Evolutionary conservation across 2,797 vertebrate species (phyloP).

Genomic region (Furcifer pardalis): DNA sequence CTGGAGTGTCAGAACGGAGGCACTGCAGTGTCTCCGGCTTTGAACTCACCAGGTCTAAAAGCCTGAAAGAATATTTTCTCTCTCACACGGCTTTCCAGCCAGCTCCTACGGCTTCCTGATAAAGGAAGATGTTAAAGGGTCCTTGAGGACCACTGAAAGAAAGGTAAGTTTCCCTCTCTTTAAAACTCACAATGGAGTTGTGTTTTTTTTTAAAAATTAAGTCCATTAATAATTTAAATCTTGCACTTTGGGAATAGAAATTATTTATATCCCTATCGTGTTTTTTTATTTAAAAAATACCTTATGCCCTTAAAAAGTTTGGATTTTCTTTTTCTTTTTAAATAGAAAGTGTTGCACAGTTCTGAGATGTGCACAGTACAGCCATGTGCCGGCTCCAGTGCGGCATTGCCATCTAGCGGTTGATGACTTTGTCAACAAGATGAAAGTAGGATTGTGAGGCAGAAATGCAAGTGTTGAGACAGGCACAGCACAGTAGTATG

Average conservation of each 20-base stretch:
- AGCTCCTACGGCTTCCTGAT: slow-evolving; percentile 45
- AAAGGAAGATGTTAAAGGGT: slow-evolving; percentile 60
- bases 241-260: slow-evolving; percentile 26
- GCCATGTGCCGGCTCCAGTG: slow-evolving; percentile 14
- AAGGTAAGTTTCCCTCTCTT: not conserved
- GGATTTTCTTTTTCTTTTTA: not conserved
- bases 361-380: fast-evolving
- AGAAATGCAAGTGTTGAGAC: not conserved
- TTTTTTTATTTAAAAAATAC: not conserved
- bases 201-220: slow-evolving; percentile 21
- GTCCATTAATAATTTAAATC: slow-evolving; percentile 51
- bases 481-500: too few relatives aligned
- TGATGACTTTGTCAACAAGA: fast-evolving
- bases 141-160: slow-evolving; percentile 65
- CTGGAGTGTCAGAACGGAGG: slow-evolving; percentile 58
- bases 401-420: slow-evolving; percentile 71
- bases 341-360: slow-evolving; percentile 10
- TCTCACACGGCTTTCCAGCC: slow-evolving; percentile 52
- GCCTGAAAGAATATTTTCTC: slow-evolving; percentile 70
- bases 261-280: slow-evolving; percentile 29
- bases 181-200: slow-evolving; percentile 42
- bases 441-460: not conserved
- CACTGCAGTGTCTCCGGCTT: slow-evolving; percentile 65
- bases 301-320: slow-evolving; percentile 3
- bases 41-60: slow-evolving; percentile 77